phyloP scores from a whole-genome alignment of 2,888 invertebrate species.

The Urechis unicinctus region DNA sequence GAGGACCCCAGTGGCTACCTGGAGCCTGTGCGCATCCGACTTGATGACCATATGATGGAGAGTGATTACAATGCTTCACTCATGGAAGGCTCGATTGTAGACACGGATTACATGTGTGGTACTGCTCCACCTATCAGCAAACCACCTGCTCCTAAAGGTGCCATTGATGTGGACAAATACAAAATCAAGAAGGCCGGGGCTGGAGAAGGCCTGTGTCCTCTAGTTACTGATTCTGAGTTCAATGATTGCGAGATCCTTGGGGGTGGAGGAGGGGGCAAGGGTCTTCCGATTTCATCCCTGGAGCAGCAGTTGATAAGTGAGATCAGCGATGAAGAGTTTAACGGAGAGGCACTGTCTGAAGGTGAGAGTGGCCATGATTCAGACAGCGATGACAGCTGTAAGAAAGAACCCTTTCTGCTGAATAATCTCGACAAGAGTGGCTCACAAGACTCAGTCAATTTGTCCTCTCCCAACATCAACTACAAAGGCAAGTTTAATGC shows the following conservation, averaged over 20 bases:
- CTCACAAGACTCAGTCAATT: background rate
- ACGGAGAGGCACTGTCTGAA: background rate
- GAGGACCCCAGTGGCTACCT: constrained; percentile 19
- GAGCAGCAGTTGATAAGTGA: background rate
- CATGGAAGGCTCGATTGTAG: constrained; percentile 41
- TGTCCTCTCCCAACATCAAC: background rate
- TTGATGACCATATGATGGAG: constrained; percentile 5
- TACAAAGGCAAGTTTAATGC: too few species aligned
- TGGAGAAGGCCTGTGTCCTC: too few species aligned
- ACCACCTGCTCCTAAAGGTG: background rate
- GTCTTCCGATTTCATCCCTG: too few species aligned
- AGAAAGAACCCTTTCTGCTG: background rate
- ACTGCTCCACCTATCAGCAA: constrained; percentile 27
- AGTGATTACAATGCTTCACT: constrained; percentile 32
- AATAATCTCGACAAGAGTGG: background rate
- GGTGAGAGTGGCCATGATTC: too few species aligned
- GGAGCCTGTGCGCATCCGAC: constrained; percentile 16
- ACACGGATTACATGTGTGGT: constrained; percentile 40
- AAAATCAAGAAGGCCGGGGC: constrained; percentile 8
- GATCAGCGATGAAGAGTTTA: background rate
- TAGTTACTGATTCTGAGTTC: too few species aligned
- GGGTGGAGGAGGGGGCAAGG: too few species aligned
- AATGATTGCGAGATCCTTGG: too few species aligned
- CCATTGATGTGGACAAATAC: constrained; percentile 20
- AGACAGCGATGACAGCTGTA: background rate